Conservation (phyloP, 2,888 invertebrate species). For the Agonopterix arenella region DNA sequence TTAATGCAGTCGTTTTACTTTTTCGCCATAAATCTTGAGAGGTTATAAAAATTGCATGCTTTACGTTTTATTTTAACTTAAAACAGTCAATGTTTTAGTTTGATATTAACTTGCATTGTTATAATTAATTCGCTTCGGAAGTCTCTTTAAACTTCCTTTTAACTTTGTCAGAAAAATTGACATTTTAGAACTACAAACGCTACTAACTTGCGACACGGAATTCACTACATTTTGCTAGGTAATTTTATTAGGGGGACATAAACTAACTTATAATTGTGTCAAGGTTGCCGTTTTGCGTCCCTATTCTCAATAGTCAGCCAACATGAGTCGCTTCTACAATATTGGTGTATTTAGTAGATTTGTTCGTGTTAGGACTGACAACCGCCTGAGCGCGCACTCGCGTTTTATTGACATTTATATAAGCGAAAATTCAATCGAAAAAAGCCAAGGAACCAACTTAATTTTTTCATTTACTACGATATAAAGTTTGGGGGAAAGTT, state of each 20-base stretch:
- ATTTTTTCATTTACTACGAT: too few relatives aligned
- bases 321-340: background rate
- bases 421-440: background rate
- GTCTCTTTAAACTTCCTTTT: constrained; percentile 15
- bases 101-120: constrained; percentile 25
- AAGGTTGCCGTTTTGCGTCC: background rate
- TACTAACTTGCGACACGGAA: constrained; percentile 4
- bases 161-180: constrained; percentile 13
- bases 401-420: background rate
- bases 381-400: constrained; percentile 6
- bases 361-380: constrained; percentile 8
- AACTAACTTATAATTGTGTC: constrained; percentile 1
- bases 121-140: constrained; percentile 16
- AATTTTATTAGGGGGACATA: constrained; percentile 1
- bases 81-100: constrained; percentile 18
- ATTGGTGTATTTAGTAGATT: background rate
- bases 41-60: constrained; percentile 27
- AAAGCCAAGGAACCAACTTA: too few relatives aligned
- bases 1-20: constrained; percentile 49
- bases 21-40: constrained; percentile 9
- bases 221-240: constrained; percentile 2
- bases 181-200: constrained; percentile 3
- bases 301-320: background rate
- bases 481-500: too few relatives aligned
- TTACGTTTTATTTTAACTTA: constrained; percentile 30